Evolutionary conservation across 1,140 invertebrate genomes (phyloP).

Genomic region (Tetramorium simillimum): DNA sequence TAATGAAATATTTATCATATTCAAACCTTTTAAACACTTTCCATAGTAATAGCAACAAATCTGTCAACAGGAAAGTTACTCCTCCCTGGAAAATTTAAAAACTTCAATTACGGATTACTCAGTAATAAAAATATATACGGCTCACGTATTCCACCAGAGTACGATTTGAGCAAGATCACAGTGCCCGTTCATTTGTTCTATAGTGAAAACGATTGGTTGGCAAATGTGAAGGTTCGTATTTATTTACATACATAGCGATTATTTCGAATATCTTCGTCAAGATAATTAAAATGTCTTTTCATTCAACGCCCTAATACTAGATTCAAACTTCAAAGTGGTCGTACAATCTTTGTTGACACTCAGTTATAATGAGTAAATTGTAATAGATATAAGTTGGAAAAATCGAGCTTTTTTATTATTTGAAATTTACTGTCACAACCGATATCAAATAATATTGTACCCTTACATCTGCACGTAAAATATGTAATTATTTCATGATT

Average conservation of each 20-base stretch:
- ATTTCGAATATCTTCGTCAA: neutral
- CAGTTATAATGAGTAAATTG: neutral
- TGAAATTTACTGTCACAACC: no score
- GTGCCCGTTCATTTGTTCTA: conserved; percentile 89
- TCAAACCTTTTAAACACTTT: neutral
- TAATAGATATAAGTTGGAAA: neutral
- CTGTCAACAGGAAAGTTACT: conserved; percentile 1
- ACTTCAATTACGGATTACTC: conserved; percentile 88
- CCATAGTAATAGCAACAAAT: neutral
- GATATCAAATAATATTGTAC: neutral
- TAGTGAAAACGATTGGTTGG: conserved; percentile 88
- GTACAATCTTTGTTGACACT: neutral
- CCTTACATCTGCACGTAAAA: neutral
- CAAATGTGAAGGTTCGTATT: conserved; percentile 63
- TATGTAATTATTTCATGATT: neutral
- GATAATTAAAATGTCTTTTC: neutral
- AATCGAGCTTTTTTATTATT: neutral
- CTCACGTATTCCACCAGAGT: conserved; percentile 85
- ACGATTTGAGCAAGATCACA: conserved; percentile 87
- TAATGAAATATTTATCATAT: neutral
- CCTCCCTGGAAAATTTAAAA: conserved; percentile 85
- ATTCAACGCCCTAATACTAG: neutral
- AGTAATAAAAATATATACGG: conserved; percentile 85
- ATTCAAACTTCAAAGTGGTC: neutral
- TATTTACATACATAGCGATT: neutral